Evolutionary conservation across 2,888 invertebrate species (phyloP), one percentile per base, ranked within the genome.

Genomic region (Cataglyphis altisquamis): DNA sequence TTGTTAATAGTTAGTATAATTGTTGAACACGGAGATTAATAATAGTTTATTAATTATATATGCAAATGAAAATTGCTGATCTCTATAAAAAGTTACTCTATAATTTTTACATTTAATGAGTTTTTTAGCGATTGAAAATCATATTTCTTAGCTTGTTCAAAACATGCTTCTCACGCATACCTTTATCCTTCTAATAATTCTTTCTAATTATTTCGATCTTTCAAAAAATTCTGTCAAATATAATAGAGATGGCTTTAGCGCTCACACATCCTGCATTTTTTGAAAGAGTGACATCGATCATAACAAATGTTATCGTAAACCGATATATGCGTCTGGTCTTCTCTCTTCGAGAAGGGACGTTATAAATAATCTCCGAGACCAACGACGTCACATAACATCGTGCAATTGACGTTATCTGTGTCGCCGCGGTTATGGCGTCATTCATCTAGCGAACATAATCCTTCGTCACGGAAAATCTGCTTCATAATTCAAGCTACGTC

Each of bases 331-430:
- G 36, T 10, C 10, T 39, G 52, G 3, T 9, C 52, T n/a, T 52
- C 8, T 78, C 70, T 78, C 1, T 36, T 0, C 60, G 36, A 41
- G 32, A 32, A 52, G 45, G 45, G 78, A 60, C n/a, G 78, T 80
- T 80, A 72, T 80, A 80, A 80, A 80, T 80, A 80, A 80, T 80
- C 36, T 25, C 36, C 45, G 45, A 32, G n/a, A 36, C 21, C 45
- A 32, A 36, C 3, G 68, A 21, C 25, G 60, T 80, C 66, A 48
- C 32, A 21, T 39, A 63, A 25, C 29, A 36, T 52, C 29, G 15
- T 55, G 12, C 15, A 55, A 68, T 60, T 57, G 78, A 78, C 72
- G 66, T 60, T 78, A 80, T 80, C 78, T 36, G 12, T 18, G 36
- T 72, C 60, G 70, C 36, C 48, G 70, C 60, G 32, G 45, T 72